Conservation (phyloP, 2,888 invertebrate genomes). For the Cheilosia vulpina region DNA sequence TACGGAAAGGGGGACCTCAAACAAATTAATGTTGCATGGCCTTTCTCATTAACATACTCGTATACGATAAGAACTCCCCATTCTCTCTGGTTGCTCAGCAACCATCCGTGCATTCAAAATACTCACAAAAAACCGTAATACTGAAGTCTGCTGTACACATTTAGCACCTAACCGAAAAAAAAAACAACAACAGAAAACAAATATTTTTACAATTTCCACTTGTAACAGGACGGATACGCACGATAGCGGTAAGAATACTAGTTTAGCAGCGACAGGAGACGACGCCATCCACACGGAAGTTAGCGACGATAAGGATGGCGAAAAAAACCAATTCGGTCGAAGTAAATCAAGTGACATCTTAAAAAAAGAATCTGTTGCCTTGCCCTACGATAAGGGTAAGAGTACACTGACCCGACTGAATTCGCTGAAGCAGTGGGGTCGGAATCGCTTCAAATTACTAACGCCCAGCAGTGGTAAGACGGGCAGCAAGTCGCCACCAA, state of each 20-base stretch:
- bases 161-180: slow-evolving; percentile 47
- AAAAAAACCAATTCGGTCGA: slow-evolving; percentile 84
- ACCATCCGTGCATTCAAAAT: slow-evolving; percentile 24
- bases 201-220: slow-evolving; percentile 75
- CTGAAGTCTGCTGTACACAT: slow-evolving; percentile 68
- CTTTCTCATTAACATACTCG: slow-evolving; percentile 21
- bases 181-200: slow-evolving; percentile 63
- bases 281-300: slow-evolving; percentile 43
- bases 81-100: slow-evolving; percentile 17
- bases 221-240: slow-evolving; percentile 77
- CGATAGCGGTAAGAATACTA: slow-evolving; percentile 69
- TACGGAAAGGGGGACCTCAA: slow-evolving; percentile 9
- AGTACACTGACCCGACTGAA: slow-evolving; percentile 87
- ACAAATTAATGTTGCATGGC: slow-evolving; percentile 45
- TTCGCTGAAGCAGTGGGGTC: slow-evolving; percentile 93
- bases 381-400: slow-evolving; percentile 83
- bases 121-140: slow-evolving; percentile 57
- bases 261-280: slow-evolving; percentile 76
- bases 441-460: slow-evolving; percentile 90
- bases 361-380: slow-evolving; percentile 85
- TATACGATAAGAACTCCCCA: slow-evolving; percentile 29
- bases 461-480: slow-evolving; percentile 50
- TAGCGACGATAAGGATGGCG: slow-evolving; percentile 23
- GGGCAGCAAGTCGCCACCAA: slow-evolving; percentile 55
- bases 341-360: slow-evolving; percentile 91